These are phyloP conservation scores for Chrysodeixis includens DNA, from an alignment of 2,888 invertebrate genomes.

Conservation along the genomic window DNA sequence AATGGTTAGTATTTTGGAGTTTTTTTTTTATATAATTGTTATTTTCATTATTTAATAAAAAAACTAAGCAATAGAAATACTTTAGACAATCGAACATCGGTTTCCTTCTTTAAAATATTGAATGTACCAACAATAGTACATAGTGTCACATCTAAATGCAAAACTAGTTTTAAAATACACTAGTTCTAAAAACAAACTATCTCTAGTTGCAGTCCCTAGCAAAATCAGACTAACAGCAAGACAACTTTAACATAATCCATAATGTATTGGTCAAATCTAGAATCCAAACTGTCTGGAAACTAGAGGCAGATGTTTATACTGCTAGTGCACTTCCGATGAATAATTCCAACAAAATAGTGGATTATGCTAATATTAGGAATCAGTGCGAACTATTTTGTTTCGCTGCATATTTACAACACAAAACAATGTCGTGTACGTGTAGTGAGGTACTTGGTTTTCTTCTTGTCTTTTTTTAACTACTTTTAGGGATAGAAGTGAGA, in stretches of 20 bases:
- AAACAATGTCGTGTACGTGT: constrained; percentile 50
- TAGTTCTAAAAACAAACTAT: not conserved
- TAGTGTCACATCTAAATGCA: not conserved
- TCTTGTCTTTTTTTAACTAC: no score
- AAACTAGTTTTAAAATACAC: not conserved
- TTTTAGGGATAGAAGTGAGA: no score
- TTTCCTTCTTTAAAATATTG: no score
- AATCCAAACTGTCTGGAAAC: constrained; percentile 17
- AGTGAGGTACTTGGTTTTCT: no score
- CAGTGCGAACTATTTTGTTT: constrained; percentile 60
- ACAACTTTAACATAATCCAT: constrained; percentile 38
- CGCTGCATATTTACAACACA: constrained; percentile 55
- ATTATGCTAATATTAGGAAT: constrained; percentile 79
- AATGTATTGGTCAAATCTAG: constrained; percentile 42
- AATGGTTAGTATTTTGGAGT: no score
- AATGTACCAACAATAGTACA: no score
- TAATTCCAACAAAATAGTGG: constrained; percentile 78
- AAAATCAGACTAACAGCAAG: not conserved
- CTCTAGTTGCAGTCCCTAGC: not conserved
- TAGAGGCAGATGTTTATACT: constrained; percentile 67
- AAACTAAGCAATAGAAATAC: no score
- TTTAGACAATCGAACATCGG: no score
- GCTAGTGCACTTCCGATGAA: constrained; percentile 69
- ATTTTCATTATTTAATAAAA: no score
- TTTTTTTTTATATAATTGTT: no score